Evolutionary conservation across 2,113 vertebrate species (phyloP).

Genomic region (Cyphomyrus discorhynchus): DNA sequence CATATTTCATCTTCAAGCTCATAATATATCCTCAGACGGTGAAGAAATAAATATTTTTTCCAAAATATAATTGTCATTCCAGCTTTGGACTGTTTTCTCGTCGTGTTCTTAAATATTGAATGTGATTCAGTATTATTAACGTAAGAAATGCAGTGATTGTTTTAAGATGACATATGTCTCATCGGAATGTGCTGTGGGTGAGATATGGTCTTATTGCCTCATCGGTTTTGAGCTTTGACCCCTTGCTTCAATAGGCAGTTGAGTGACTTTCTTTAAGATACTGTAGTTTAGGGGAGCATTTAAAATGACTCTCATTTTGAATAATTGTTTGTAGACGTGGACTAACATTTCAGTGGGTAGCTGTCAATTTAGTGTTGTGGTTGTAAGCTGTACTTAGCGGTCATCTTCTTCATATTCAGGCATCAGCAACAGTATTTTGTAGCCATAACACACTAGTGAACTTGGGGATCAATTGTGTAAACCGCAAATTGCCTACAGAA

Average conservation of each 20-base stretch:
- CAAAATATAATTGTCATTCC: slow-evolving; percentile 41
- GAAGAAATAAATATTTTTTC: slow-evolving; percentile 43
- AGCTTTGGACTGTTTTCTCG: slow-evolving; percentile 26
- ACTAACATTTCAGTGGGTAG: slow-evolving; percentile 35
- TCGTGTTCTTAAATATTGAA: background rate
- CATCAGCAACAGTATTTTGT: slow-evolving; percentile 47
- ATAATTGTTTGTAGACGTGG: slow-evolving; percentile 39
- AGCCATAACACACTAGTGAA: slow-evolving; percentile 54
- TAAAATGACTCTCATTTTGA: slow-evolving; percentile 45
- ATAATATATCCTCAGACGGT: slow-evolving; percentile 36
- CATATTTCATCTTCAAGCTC: slow-evolving; percentile 28
- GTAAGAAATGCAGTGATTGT: slow-evolving; percentile 19
- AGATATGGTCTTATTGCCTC: background rate
- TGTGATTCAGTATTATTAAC: background rate
- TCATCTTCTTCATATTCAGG: slow-evolving; percentile 45
- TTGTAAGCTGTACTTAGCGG: slow-evolving; percentile 51
- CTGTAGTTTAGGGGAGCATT: slow-evolving; percentile 42
- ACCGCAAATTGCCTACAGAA: slow-evolving; percentile 57
- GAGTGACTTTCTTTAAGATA: slow-evolving; percentile 40
- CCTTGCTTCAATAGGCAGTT: slow-evolving; percentile 34
- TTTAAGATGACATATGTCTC: background rate
- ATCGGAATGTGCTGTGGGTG: background rate
- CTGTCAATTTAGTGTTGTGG: slow-evolving; percentile 37
- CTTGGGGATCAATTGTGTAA: slow-evolving; percentile 48
- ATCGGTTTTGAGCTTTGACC: slow-evolving; percentile 37